These are phyloP conservation scores for Lutjanus erythropterus DNA, from an alignment of 2,113 vertebrate genomes.

Conservation along the genomic window DNA sequence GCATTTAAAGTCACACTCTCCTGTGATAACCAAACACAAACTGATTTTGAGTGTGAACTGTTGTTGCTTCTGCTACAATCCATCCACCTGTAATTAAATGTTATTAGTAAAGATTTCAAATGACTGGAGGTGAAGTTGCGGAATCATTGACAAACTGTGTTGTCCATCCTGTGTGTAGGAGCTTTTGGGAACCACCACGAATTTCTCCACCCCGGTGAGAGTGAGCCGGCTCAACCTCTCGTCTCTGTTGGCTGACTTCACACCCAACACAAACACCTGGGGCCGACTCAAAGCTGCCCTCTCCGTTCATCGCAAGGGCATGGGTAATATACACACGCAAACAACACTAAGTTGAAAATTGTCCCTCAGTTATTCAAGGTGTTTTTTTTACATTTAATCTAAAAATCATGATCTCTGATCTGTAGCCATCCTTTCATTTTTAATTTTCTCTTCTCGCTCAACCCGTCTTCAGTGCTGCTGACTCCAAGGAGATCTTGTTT, in stretches of 20 bases:
- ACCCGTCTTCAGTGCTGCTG: conserved; percentile 53
- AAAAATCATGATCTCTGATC: background rate
- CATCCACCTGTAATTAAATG: no score
- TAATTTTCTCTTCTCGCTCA: background rate
- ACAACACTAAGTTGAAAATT: background rate
- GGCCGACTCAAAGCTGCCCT: conserved; percentile 84
- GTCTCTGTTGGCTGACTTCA: conserved; percentile 72
- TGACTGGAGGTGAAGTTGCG: background rate
- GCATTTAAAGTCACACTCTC: no score
- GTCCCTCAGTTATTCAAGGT: background rate
- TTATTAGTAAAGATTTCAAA: conserved; percentile 7
- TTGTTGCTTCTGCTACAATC: no score
- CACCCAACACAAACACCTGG: conserved; percentile 82
- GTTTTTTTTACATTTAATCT: background rate
- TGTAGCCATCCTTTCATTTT: background rate
- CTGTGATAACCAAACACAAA: no score
- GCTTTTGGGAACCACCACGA: conserved; percentile 17
- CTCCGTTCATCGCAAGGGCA: conserved; percentile 83
- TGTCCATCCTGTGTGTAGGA: conserved; percentile 29
- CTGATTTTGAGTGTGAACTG: no score
- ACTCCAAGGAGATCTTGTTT: conserved; percentile 52
- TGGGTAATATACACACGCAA: conserved; percentile 40
- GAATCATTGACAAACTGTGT: background rate
- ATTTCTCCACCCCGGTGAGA: conserved; percentile 70
- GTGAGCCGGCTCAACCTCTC: conserved; percentile 66